phyloP scores from a whole-genome alignment of 2,113 vertebrate genomes.

The Raja brachyura region DNA sequence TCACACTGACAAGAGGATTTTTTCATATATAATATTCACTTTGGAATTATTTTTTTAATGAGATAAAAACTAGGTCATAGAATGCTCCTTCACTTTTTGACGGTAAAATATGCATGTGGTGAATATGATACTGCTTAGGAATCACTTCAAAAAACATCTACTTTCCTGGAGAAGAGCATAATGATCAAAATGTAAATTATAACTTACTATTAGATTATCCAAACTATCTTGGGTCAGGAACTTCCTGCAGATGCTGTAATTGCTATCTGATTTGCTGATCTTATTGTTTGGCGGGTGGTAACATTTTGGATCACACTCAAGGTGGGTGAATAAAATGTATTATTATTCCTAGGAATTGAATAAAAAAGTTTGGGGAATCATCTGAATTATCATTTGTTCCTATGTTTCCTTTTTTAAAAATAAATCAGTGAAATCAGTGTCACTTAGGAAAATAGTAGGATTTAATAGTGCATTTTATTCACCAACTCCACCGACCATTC shows the following conservation, averaged over 20 bases:
- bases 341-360: background rate
- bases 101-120: slow-evolving; percentile 12
- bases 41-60: background rate
- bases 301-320: background rate
- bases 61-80: background rate
- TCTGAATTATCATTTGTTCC: background rate
- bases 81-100: background rate
- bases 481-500: background rate
- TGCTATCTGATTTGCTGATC: background rate
- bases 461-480: background rate
- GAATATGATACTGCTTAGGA: background rate
- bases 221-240: background rate
- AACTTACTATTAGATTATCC: background rate
- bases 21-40: background rate
- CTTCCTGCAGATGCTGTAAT: background rate
- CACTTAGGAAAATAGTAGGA: background rate
- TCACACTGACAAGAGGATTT: background rate
- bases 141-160: background rate
- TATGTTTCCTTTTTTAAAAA: background rate
- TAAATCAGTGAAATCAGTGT: background rate
- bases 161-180: background rate
- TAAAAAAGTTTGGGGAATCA: background rate
- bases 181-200: background rate
- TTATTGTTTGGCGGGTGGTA: background rate
- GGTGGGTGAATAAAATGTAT: background rate